phyloP scores from a whole-genome alignment of 2,797 vertebrate species.

The Acridotheres tristis region DNA sequence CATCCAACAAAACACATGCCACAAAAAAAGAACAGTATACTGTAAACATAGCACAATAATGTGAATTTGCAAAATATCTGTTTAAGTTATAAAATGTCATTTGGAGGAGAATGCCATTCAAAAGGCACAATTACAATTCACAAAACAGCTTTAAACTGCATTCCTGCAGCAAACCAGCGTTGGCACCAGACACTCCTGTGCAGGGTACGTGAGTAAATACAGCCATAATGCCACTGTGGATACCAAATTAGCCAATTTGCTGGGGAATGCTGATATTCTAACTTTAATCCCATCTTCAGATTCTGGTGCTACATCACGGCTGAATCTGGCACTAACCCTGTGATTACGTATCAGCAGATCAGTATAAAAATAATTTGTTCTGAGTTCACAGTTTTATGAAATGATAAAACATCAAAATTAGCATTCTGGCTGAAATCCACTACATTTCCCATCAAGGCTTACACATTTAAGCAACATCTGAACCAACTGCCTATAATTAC shows the following conservation, averaged over 20 bases:
- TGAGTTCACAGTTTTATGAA: slow-evolving; percentile 53
- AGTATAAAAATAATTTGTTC: slow-evolving; percentile 57
- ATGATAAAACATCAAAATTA: slow-evolving; percentile 67
- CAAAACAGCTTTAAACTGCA: not conserved
- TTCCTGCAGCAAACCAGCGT: not conserved
- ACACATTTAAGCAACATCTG: slow-evolving; percentile 68
- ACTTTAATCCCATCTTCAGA: not conserved
- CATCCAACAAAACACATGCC: accelerated
- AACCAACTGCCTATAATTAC: slow-evolving; percentile 69
- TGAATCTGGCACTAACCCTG: slow-evolving; percentile 3
- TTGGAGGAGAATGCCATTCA: not conserved
- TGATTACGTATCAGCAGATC: not conserved
- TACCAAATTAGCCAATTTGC: not conserved
- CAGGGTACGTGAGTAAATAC: not conserved
- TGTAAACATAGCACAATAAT: not conserved
- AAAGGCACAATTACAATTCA: not conserved
- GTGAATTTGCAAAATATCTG: not conserved
- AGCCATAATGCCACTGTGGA: not conserved
- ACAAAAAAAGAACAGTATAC: not conserved
- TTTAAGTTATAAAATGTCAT: not conserved
- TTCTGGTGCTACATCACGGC: not conserved
- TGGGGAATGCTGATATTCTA: not conserved
- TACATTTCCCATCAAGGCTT: slow-evolving; percentile 74
- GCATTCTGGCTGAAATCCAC: slow-evolving; percentile 72
- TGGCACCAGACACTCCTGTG: not conserved